phyloP scores from a whole-genome alignment of 2,113 vertebrate species.

The Calonectris borealis region DNA sequence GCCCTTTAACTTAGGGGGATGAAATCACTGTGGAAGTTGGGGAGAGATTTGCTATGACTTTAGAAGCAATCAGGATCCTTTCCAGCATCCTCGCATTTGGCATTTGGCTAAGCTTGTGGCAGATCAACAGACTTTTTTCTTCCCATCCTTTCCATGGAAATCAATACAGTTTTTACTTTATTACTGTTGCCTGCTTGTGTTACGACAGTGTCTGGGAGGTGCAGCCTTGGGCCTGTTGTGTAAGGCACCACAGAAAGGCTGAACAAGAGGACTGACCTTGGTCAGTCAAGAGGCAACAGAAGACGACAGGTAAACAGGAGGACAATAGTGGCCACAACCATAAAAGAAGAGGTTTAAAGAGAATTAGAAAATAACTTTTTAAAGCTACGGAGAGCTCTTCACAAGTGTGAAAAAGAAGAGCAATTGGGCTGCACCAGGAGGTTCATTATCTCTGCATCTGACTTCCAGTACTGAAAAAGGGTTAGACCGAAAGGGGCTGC shows the following conservation, averaged over 20 bases:
- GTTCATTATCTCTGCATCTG: not conserved
- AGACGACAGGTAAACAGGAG: not conserved
- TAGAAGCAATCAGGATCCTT: not conserved
- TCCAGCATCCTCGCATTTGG: rapidly evolving
- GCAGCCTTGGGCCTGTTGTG: not conserved
- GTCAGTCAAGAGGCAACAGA: not conserved
- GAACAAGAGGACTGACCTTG: not conserved
- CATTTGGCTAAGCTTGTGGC: not conserved
- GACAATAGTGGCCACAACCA: not conserved
- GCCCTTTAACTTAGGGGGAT: not conserved
- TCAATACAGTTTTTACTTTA: not conserved
- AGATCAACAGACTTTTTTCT: not conserved
- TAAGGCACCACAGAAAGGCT: not conserved
- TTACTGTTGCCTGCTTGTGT: not conserved
- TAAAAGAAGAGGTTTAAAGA: not conserved
- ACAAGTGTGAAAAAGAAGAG: not conserved
- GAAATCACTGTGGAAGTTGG: not conserved
- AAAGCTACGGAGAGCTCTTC: not conserved
- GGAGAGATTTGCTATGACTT: not conserved
- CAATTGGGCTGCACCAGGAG: not conserved
- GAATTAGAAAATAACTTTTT: not conserved
- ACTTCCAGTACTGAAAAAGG: not conserved
- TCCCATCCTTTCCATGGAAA: not conserved
- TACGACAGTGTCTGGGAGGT: not conserved
- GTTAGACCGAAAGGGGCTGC: not conserved